Evolutionary conservation across 2,113 vertebrate genomes (phyloP).

Genomic region (Athene noctua): DNA sequence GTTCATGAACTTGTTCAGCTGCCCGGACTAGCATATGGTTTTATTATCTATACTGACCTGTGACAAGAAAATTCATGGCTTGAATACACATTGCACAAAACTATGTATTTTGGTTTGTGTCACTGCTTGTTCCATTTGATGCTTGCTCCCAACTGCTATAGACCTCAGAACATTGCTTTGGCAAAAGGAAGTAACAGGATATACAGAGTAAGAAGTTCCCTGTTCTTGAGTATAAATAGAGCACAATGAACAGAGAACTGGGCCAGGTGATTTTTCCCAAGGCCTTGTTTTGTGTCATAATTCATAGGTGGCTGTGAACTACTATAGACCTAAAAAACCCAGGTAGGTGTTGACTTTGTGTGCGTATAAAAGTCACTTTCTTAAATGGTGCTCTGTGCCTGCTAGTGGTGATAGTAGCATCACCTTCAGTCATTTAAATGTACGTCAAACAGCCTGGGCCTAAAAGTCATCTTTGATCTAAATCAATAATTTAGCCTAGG

Average conservation of each 20-base stretch:
- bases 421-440: neutral
- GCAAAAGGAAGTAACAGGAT: neutral
- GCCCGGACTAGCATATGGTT: neutral
- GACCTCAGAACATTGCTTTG: neutral
- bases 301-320: neutral
- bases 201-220: neutral
- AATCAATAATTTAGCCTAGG: neutral
- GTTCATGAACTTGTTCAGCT: neutral
- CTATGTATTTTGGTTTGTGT: neutral
- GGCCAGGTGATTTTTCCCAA: neutral
- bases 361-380: neutral
- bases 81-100: neutral
- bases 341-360: neutral
- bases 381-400: neutral
- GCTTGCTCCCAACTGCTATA: neutral
- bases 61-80: neutral
- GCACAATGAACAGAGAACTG: accelerated
- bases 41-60: neutral
- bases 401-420: neutral
- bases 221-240: neutral
- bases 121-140: neutral
- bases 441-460: neutral
- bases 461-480: neutral
- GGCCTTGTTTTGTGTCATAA: neutral
- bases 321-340: neutral